These are phyloP conservation scores for Drosophila sordidapex DNA, from an alignment of 2,888 invertebrate species.

Conservation along the genomic window DNA sequence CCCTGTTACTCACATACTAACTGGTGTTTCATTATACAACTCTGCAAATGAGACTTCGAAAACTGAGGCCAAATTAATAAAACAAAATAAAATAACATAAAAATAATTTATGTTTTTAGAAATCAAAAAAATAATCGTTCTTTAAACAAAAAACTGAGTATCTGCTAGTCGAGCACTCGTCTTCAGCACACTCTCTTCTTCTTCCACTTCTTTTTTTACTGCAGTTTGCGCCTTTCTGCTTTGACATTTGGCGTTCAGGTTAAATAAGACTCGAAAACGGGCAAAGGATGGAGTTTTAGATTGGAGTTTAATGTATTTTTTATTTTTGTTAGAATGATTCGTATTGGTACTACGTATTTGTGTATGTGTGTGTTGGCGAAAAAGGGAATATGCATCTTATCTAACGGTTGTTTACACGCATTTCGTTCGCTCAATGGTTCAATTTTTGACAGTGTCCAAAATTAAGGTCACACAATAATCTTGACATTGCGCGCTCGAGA, in stretches of 20 bases:
- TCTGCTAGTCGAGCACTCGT: not conserved
- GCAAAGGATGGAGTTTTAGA: not conserved
- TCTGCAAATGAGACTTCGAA: not conserved
- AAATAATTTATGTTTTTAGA: not conserved
- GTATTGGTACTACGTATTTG: slow-evolving; percentile 43
- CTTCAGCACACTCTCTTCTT: slow-evolving; percentile 1
- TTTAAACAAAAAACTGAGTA: not conserved
- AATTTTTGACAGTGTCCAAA: slow-evolving; percentile 59
- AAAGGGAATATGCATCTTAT: slow-evolving; percentile 32
- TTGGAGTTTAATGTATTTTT: not conserved
- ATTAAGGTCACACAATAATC: slow-evolving; percentile 74
- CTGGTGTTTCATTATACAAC: not conserved
- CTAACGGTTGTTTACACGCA: slow-evolving; percentile 46
- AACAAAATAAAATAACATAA: not conserved
- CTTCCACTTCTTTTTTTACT: slow-evolving; percentile 14
- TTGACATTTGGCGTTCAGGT: slow-evolving; percentile 45
- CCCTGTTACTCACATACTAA: not conserved
- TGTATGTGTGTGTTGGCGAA: not conserved
- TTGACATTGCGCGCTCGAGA: slow-evolving; percentile 67
- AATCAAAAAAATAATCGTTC: too few relatives aligned
- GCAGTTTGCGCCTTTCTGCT: slow-evolving; percentile 39
- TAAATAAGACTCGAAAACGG: slow-evolving; percentile 13
- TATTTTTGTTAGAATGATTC: slow-evolving; percentile 6
- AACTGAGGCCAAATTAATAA: not conserved
- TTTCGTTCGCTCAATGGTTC: slow-evolving; percentile 28